Base-by-base conservation (phyloP, 2,113 vertebrate genomes). In the Natator depressus region DNA sequence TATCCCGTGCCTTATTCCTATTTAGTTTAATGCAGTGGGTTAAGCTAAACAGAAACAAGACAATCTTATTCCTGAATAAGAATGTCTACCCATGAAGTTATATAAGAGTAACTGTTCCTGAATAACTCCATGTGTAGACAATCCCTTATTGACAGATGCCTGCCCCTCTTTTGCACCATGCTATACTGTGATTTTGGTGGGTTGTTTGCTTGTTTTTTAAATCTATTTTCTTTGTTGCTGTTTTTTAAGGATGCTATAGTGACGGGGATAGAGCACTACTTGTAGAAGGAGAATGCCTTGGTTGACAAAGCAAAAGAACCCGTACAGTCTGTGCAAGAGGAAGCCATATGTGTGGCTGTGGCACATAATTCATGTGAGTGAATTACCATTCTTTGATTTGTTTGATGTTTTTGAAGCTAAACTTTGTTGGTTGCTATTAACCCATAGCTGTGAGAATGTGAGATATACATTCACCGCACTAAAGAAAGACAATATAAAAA, bases 31-130 rank as follows among this genome's bases (percentile, higher is more conserved):
- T 50, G 7, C 54, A 2, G 0, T 29, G 89, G 84, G 82, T 90
- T 93, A 95, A 92, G 94, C 95, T 95, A 92, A 94, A 89, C 92
- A 95, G 69, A 94, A 91, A 93, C 9, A 72, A 35, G 95, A 25
- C 96, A 88, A 85, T 91, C 94, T 96, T 96, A 46, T 80, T 82
- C 87, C 90, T 59, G 83, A 93, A 91, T 49, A 84, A 59, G 76
- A 59, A 69, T 86, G 90, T 94, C 96, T 92, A 92, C 85, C 53
- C 88, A 82, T 38, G 24, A 76, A 76, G 6, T 46, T 46, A 46
- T 76, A 25, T 46, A 12, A 24, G 10, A 76, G 11, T 76, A 11
- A 87, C 35, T 94, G 42, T 76, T 95, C 89, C 84, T 89, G 80
- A 89, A 72, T 80, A 91, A 78, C 38, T 62, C 87, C 19, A 46